Percentiles rank a stretch among this genome's conserved stretches.
Conservation (phyloP, 2,888 invertebrate species). For the Patella caerulea region DNA sequence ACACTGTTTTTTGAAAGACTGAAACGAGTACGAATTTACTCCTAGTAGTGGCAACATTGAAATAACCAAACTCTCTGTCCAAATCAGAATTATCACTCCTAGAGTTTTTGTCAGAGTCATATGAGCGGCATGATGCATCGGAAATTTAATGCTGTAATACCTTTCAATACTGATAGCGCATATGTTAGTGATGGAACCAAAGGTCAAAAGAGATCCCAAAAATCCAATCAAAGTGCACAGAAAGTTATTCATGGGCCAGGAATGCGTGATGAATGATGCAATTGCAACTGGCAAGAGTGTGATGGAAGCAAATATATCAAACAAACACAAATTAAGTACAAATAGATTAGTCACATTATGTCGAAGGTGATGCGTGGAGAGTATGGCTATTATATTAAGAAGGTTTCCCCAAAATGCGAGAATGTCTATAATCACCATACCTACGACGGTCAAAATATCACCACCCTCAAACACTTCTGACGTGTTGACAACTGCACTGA, state of each 20-base stretch:
- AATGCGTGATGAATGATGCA: slow-evolving; percentile 24
- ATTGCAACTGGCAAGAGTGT: slow-evolving; percentile 35
- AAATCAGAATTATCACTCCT: slow-evolving; percentile 24
- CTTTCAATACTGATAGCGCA: slow-evolving; percentile 44
- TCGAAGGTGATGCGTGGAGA: slow-evolving; percentile 20
- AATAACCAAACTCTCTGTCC: slow-evolving; percentile 28
- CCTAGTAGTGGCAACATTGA: slow-evolving; percentile 37
- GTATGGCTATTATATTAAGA: slow-evolving; percentile 31
- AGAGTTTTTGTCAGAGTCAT: slow-evolving; percentile 36
- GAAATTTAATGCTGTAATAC: slow-evolving; percentile 41
- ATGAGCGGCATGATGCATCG: slow-evolving; percentile 46
- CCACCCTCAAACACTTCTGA: neutral
- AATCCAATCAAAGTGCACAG: slow-evolving; percentile 36
- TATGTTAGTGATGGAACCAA: slow-evolving; percentile 37
- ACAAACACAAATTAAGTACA: slow-evolving; percentile 38
- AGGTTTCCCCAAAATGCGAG: slow-evolving; percentile 30
- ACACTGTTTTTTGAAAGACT: slow-evolving; percentile 28
- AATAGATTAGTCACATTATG: slow-evolving; percentile 38
- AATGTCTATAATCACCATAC: slow-evolving; percentile 15
- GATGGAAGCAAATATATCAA: slow-evolving; percentile 37
- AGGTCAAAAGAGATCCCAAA: slow-evolving; percentile 33
- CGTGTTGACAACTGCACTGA: too few species aligned
- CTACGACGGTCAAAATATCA: neutral
- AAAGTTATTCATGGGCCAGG: slow-evolving; percentile 27
- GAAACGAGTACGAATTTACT: slow-evolving; percentile 32